phyloP scores from a whole-genome alignment of 2,888 invertebrate species.

The Megamerina dolium region DNA sequence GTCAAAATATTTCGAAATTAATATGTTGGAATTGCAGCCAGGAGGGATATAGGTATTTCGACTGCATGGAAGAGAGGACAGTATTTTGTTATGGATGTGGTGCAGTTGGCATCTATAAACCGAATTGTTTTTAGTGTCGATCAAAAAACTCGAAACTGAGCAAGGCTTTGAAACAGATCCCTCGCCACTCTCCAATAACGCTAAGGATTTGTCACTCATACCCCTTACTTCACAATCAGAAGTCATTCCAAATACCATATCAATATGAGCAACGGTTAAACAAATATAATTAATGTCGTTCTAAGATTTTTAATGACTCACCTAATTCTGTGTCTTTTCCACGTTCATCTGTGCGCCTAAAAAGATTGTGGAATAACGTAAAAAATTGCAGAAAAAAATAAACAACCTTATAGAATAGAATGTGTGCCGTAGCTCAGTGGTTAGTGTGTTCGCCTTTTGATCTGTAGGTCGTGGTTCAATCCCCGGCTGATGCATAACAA shows the following conservation, averaged over 20 bases:
- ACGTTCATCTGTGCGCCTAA: constrained; percentile 1
- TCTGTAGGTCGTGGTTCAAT: no score
- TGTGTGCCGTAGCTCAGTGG: no score
- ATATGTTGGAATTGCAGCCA: constrained; percentile 8
- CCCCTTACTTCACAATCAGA: no score
- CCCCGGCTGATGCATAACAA: no score
- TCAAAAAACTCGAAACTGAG: constrained; percentile 7
- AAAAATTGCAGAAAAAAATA: constrained; percentile 3
- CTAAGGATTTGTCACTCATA: no score
- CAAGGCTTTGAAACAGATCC: not conserved
- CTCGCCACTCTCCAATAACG: not conserved
- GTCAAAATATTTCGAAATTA: not conserved
- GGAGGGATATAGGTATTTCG: constrained; percentile 4
- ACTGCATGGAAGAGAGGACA: constrained; percentile 5
- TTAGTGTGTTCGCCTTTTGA: no score
- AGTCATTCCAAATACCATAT: no score
- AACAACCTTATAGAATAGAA: no score
- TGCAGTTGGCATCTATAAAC: constrained; percentile 4
- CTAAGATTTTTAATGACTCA: constrained; percentile 5
- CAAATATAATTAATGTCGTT: constrained; percentile 6
- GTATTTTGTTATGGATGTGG: constrained; percentile 10
- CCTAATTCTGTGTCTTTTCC: not conserved
- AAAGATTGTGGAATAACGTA: constrained; percentile 7
- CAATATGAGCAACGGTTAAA: constrained; percentile 4
- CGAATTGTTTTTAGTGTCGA: constrained; percentile 6